Base-by-base conservation (phyloP, 2,113 vertebrate species). In the Alces alces region DNA sequence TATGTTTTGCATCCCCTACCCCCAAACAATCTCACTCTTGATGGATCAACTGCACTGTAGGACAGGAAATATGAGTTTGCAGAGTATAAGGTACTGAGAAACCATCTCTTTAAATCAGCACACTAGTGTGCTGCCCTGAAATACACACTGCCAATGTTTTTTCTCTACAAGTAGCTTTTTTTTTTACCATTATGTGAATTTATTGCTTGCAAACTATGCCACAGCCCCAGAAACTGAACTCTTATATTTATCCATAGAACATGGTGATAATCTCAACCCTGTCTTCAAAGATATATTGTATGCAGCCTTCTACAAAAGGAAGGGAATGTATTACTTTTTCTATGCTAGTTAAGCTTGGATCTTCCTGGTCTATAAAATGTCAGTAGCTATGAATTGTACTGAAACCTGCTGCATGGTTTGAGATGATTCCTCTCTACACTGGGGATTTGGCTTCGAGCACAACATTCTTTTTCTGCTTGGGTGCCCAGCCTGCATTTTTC, bases 201-300 rank as follows among this genome's bases (percentile, higher is more conserved):
- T 98, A 98, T 96, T 96, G 82, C 78, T 15, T 90, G 27, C 21
- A 97, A 95, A 93, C 88, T 89, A 83, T 93, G 78, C 88, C 96
- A 97, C 85, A 94, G 87, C 39, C 87, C 86, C 60, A 96, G 94
- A 95, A 97, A 96, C 82, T 91, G 95, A 98, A 87, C 82, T 94
- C 94, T 43, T 55, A 80, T 96, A 97, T 98, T 98, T 97, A 97
- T 96, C 96, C 91, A 93, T 94, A 96, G 91, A 97, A 96, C 93
- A 94, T 89, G 86, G 79, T 97, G 94, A 96, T 96, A 97, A 98
- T 97, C 94, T 98, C 83, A 87, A 86, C 58, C 58, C 95, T 96
- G 95, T 97, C 97, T 95, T 98, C 90, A 83, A 94, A 98, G 96
- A 98, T 96, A 64, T 94, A 97, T 95, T 96, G 70, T 95, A 94